phyloP scores from a whole-genome alignment of 2,888 invertebrate species.

The Agrotis exclamationis region DNA sequence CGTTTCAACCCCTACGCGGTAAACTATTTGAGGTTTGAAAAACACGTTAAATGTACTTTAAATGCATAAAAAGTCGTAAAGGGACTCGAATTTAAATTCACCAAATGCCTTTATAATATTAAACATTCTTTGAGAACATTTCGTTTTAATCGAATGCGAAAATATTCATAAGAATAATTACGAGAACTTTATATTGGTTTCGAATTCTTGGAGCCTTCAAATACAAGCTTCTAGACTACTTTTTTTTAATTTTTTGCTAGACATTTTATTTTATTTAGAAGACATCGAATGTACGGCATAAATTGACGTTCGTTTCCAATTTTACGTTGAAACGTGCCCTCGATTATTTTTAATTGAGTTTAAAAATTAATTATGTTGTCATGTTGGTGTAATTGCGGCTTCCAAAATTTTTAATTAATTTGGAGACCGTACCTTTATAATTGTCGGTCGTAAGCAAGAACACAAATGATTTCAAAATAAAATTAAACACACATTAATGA shows the following conservation, averaged over 20 bases:
- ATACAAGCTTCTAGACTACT: background rate
- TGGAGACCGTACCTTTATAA: background rate
- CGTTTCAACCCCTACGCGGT: background rate
- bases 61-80: constrained; percentile 7
- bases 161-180: constrained; percentile 49
- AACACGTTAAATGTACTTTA: background rate
- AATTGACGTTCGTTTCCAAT: constrained; percentile 10
- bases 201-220: constrained; percentile 34
- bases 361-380: constrained; percentile 10
- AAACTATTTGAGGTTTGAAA: background rate
- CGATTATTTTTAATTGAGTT: background rate
- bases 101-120: constrained; percentile 39
- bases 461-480: no score
- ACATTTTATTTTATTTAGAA: background rate
- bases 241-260: background rate
- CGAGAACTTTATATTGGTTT: constrained; percentile 49
- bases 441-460: background rate
- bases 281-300: background rate
- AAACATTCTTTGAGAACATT: constrained; percentile 51
- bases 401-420: constrained; percentile 18
- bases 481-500: no score
- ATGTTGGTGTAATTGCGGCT: constrained; percentile 11
- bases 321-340: constrained; percentile 14
- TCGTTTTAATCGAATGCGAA: constrained; percentile 43
- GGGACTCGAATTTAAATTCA: constrained; percentile 32